A percentile compares a stretch with the other conserved stretches of the same genome.
These are phyloP conservation scores for Isichthys henryi DNA, from an alignment of 2,113 vertebrate species.

Conservation along the genomic window DNA sequence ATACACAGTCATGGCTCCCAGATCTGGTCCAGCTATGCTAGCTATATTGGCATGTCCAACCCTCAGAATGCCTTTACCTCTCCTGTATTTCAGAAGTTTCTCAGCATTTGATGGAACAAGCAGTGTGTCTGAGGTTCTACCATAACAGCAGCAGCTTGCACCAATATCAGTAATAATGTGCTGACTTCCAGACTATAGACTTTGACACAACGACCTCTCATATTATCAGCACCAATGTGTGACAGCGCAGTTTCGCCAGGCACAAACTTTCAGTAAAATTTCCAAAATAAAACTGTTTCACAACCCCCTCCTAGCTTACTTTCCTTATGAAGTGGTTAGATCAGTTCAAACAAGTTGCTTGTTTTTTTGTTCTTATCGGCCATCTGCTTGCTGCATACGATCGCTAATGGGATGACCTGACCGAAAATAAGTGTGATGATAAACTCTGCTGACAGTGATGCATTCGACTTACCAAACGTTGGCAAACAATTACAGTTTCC, in stretches of 20 bases:
- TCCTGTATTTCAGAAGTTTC: not conserved
- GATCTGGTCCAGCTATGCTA: not conserved
- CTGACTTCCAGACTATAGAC: not conserved
- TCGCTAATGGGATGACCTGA: not conserved
- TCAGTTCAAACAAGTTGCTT: not conserved
- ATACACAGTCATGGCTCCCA: not conserved
- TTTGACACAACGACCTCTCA: not conserved
- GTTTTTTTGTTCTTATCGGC: not conserved
- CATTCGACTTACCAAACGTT: not conserved
- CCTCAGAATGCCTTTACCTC: not conserved
- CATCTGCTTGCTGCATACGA: not conserved
- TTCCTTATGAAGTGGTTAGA: not conserved
- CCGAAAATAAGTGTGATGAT: not conserved
- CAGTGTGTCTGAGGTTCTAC: not conserved
- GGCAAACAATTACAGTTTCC: not conserved
- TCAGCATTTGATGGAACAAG: not conserved
- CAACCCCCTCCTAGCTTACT: not conserved
- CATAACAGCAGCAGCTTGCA: not conserved
- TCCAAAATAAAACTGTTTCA: not conserved
- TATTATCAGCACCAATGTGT: not conserved
- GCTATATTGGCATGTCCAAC: not conserved
- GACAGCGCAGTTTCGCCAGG: not conserved
- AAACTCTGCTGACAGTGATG: not conserved
- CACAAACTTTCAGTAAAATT: not conserved
- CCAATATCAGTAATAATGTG: not conserved